Percentiles rank a stretch among this genome's conserved stretches.
Evolutionary conservation across 2,888 invertebrate genomes (phyloP).

Genomic region (Dasypogon diadema): DNA sequence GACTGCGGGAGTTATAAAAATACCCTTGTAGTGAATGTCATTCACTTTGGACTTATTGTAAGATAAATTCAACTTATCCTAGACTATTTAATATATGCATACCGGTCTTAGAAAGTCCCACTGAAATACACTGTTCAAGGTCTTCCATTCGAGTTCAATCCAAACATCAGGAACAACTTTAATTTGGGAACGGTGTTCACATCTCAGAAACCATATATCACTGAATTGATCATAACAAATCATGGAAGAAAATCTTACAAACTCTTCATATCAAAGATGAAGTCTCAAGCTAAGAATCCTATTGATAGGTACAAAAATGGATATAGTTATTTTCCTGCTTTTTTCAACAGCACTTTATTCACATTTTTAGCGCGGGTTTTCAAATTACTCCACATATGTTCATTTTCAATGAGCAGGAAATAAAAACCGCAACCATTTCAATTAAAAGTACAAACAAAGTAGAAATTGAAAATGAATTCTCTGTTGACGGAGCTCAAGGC

Average conservation of each 20-base stretch:
- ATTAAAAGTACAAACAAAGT: neutral
- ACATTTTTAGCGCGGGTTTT: slow-evolving; percentile 29
- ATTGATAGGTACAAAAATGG: too few species aligned
- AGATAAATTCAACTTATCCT: too few species aligned
- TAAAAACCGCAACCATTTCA: neutral
- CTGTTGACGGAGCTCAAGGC: slow-evolving; percentile 5
- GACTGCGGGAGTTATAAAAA: slow-evolving; percentile 64
- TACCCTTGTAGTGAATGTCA: slow-evolving; percentile 59
- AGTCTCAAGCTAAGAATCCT: neutral
- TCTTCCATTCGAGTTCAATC: slow-evolving; percentile 62
- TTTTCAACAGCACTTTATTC: too few species aligned
- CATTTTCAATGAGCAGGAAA: neutral
- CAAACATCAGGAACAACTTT: slow-evolving; percentile 60
- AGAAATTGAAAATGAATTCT: slow-evolving; percentile 31
- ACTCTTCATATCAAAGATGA: slow-evolving; percentile 59
- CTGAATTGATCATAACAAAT: slow-evolving; percentile 60
- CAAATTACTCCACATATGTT: neutral
- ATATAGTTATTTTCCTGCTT: too few species aligned
- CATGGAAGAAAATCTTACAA: slow-evolving; percentile 61
- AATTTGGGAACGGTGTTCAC: slow-evolving; percentile 61
- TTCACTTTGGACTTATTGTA: slow-evolving; percentile 59
- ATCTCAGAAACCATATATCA: slow-evolving; percentile 58
- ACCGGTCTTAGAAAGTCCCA: slow-evolving; percentile 62
- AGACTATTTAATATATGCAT: neutral
- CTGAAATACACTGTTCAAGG: slow-evolving; percentile 62